Conservation (phyloP, 2,888 invertebrate species). For the Erebia palarica region DNA sequence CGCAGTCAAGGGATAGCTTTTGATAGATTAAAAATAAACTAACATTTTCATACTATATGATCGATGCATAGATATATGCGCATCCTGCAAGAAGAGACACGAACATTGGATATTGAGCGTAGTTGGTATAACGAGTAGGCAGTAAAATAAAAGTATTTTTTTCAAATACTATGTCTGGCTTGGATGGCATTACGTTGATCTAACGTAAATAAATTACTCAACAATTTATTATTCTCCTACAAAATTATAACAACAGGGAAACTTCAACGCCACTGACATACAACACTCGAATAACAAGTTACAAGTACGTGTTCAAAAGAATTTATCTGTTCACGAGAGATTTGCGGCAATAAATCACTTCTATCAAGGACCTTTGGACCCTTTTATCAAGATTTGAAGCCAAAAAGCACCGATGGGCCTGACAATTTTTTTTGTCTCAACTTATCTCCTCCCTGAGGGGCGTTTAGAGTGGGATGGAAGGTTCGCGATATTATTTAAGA, state of each 20-base stretch:
- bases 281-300: conserved; percentile 33
- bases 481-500: conserved; percentile 36
- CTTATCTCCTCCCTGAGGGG: conserved; percentile 41
- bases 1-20: too few relatives aligned
- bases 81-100: too few relatives aligned
- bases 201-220: too few relatives aligned
- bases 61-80: too few relatives aligned
- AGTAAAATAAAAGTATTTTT: too few relatives aligned
- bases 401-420: conserved; percentile 37
- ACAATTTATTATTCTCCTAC: too few relatives aligned
- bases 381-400: conserved; percentile 65
- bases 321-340: conserved; percentile 65
- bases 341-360: conserved; percentile 68
- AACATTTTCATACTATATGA: too few relatives aligned
- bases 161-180: too few relatives aligned
- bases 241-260: not conserved
- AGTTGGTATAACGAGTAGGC: too few relatives aligned
- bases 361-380: conserved; percentile 61
- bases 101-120: too few relatives aligned
- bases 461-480: conserved; percentile 49
- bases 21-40: too few relatives aligned
- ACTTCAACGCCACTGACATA: conserved; percentile 8
- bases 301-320: conserved; percentile 52
- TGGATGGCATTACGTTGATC: too few relatives aligned
- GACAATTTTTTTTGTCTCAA: conserved; percentile 38